Conservation (phyloP, 2,888 invertebrate species). For the Adelphocoris suturalis region DNA sequence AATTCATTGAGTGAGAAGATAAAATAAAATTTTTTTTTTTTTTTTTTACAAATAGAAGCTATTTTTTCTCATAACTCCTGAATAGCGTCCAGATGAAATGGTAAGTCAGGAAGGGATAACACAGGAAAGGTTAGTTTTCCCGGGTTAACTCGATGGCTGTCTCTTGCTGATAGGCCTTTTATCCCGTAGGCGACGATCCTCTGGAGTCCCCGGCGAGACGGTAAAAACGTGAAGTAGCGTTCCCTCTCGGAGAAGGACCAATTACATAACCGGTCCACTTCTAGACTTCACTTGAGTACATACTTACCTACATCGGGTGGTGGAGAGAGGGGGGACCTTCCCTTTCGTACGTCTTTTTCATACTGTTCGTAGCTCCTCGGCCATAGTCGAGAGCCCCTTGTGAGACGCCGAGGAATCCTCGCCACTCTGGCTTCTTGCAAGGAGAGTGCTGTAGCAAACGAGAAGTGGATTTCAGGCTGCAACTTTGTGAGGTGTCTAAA, state of each 20-base stretch:
- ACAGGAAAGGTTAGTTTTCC: too few species aligned
- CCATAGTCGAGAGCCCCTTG: not conserved
- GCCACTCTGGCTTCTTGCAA: not conserved
- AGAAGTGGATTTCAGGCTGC: slow-evolving; percentile 7
- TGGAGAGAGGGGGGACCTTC: not conserved
- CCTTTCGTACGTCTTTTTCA: slow-evolving; percentile 27
- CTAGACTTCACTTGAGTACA: slow-evolving; percentile 40
- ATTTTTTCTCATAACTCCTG: too few species aligned
- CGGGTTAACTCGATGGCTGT: too few species aligned
- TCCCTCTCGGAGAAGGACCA: slow-evolving; percentile 33
- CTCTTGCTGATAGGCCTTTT: too few species aligned
- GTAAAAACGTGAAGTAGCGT: slow-evolving; percentile 45
- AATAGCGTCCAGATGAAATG: too few species aligned
- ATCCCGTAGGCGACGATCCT: not conserved
- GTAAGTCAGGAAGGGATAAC: too few species aligned
- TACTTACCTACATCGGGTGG: slow-evolving; percentile 17
- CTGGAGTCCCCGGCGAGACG: not conserved
- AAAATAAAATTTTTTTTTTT: too few species aligned
- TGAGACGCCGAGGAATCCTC: not conserved
- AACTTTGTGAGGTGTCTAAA: not conserved
- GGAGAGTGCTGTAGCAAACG: not conserved
- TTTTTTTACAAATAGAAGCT: too few species aligned
- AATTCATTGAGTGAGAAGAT: too few species aligned
- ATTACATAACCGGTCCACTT: slow-evolving; percentile 62
- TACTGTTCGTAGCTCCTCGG: not conserved